Base-by-base conservation (phyloP, 2,888 invertebrate genomes). In the Cephus runcator region DNA sequence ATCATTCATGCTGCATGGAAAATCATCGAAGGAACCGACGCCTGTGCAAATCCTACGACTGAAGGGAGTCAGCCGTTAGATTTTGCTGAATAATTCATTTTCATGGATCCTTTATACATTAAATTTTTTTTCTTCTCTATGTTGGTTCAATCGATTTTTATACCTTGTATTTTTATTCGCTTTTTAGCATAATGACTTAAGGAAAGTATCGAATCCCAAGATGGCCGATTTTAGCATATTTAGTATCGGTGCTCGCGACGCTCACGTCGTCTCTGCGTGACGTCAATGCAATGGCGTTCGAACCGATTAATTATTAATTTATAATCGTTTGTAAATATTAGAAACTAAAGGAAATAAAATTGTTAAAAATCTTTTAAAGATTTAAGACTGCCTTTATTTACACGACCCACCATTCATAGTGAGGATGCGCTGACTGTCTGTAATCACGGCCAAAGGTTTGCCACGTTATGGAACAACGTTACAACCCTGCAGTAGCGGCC, bases 311-410 rank as follows among this genome's bases (percentile, higher is more conserved):
- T 86, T 87, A 85, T 88, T 90, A 87, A 90, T 89, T 89, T 90
- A 90, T 90, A 89, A 81, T 84, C 85, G 85, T 84, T 80, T 90
- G 90, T 90, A 90, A 89, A 90, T 90, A 90, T 79, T 89, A 90
- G 89, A 87, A 83, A 88, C 88, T 89, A 87, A 88, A 87, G 80
- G 82, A 56, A 90, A 90, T 90, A 90, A 90, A 90, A 86, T 83
- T 83, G 83, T 87, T 87, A 80, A 85, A 86, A 86, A 86, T 74
- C 74, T 35, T 74, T 11, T 23, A 12, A 31, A 71, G 15, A 34
- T 56, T 56, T 23, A 23, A 56, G 56, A 56, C 56, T 56, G 56
- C 6, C 23, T 56, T 56, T 56, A 23, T 56, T 56, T 56, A 23
- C 9, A 23, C 2, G 23, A 23, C 56, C 56, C 56, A 23, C 9